Evolutionary conservation across 2,797 vertebrate genomes (phyloP).

Genomic region (Malurus splendens): DNA sequence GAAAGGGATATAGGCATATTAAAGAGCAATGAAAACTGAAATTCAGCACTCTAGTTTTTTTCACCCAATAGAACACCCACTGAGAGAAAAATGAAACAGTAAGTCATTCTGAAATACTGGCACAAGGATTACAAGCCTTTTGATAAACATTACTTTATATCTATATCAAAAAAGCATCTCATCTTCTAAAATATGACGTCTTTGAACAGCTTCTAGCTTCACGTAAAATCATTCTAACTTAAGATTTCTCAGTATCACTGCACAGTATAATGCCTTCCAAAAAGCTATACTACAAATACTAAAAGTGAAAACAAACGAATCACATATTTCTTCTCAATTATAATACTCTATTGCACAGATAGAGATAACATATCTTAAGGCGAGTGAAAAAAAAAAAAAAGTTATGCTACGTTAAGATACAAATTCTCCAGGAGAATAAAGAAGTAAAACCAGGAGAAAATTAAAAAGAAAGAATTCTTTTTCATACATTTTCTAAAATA

Average conservation of each 20-base stretch:
- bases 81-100: neutral
- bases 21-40: neutral
- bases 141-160: neutral
- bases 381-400: conserved; percentile 25
- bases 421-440: neutral
- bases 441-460: neutral
- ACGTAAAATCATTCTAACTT: conserved; percentile 6
- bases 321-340: conserved; percentile 31
- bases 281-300: conserved; percentile 17
- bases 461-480: neutral
- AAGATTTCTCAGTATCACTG: conserved; percentile 8
- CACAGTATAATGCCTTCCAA: conserved; percentile 29
- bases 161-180: neutral
- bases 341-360: conserved; percentile 1
- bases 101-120: neutral
- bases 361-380: conserved; percentile 17
- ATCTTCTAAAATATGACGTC: conserved; percentile 32
- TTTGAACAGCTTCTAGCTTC: conserved; percentile 1
- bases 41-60: neutral
- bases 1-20: fast-evolving
- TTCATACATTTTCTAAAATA: conserved; percentile 29
- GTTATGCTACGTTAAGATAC: neutral
- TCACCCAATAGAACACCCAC: neutral
- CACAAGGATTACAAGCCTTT: neutral
- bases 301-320: conserved; percentile 39